These are phyloP conservation scores for Buathra laborator DNA, from an alignment of 2,888 invertebrate genomes.

Conservation along the genomic window DNA sequence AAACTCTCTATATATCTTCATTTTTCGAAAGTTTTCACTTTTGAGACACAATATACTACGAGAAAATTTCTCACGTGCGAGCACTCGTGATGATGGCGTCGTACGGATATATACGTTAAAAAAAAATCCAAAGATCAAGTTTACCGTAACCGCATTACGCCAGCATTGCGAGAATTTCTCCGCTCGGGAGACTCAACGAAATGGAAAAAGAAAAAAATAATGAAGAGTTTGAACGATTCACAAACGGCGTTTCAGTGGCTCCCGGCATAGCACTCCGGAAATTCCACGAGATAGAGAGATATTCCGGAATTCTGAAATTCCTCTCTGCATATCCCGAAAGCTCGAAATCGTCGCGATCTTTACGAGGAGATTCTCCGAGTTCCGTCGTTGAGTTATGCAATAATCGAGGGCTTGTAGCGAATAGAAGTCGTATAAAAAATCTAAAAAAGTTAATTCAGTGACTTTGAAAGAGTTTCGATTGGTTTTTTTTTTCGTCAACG, in stretches of 20 bases:
- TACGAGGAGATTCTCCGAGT: constrained; percentile 3
- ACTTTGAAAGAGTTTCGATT: not conserved
- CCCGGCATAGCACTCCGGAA: not conserved
- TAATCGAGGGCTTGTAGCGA: constrained; percentile 10
- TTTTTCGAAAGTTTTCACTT: not conserved
- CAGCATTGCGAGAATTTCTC: constrained; percentile 7
- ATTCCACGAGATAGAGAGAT: constrained; percentile 5
- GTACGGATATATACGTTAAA: not conserved
- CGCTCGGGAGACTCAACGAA: constrained; percentile 52
- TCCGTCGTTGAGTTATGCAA: constrained; percentile 9
- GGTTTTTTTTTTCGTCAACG: not conserved
- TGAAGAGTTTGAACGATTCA: not conserved
- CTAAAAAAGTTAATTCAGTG: not conserved
- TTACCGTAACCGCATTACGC: constrained; percentile 42
- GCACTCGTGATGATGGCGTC: not conserved
- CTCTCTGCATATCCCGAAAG: constrained; percentile 8
- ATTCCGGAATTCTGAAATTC: constrained; percentile 20
- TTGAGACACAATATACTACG: not conserved
- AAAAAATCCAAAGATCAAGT: not conserved
- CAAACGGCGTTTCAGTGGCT: not conserved
- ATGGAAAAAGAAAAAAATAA: constrained; percentile 31
- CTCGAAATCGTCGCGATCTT: not conserved
- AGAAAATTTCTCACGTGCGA: not conserved
- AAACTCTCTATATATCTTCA: not conserved
- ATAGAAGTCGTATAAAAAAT: constrained; percentile 2